Evolutionary conservation across 2,113 vertebrate species (phyloP), one percentile per base, ranked within the genome.

Genomic region (Muntiacus muntjak): DNA sequence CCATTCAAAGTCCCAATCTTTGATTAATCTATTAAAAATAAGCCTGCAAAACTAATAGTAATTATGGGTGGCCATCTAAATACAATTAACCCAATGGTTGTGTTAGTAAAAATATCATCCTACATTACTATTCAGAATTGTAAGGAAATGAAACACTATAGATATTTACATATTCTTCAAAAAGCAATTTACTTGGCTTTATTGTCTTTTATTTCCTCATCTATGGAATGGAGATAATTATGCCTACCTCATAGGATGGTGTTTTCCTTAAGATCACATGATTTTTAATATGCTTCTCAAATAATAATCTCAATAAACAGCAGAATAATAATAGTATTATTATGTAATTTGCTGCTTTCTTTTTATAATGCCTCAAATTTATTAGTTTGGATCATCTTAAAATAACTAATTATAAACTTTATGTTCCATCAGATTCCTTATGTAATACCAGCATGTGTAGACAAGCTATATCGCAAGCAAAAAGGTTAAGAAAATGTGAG

Each of bases 301-400:
- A 81, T 47, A 92, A 92, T 30, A 25, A 55, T 67, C 30, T 85
- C 43, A 33, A 60, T 60, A 87, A 96, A 67, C 16, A 33, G 33
- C n/a, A 88, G 16, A 33, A 79, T 82, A 94, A 95, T 54, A 50
- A 57, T 28, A 78, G 26, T 71, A 45, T n/a, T 90, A 92, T 94
- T 92, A 85, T 86, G 50, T 40, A 88, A 93, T 95, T 71, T 71
- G 50, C 91, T 95, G 25, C 26, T n/a, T 83, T 91, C 52, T 54
- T 95, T 94, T 83, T 58, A 17, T 82, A 81, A 58, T 88, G 62
- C 95, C 82, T 97, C 87, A 76, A 88, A 79, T 78, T 55, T 88
- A 91, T 74, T 40, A 57, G 76, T 16, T 7, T 52, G 47, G 67
- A 19, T 88, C 89, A 62, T 86, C 43, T 87, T 88, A 91, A 91